Percentiles rank a stretch among this genome's conserved stretches.
Evolutionary conservation across 2,888 invertebrate genomes (phyloP).

Genomic region (Imbricaverruca yamaguchii): DNA sequence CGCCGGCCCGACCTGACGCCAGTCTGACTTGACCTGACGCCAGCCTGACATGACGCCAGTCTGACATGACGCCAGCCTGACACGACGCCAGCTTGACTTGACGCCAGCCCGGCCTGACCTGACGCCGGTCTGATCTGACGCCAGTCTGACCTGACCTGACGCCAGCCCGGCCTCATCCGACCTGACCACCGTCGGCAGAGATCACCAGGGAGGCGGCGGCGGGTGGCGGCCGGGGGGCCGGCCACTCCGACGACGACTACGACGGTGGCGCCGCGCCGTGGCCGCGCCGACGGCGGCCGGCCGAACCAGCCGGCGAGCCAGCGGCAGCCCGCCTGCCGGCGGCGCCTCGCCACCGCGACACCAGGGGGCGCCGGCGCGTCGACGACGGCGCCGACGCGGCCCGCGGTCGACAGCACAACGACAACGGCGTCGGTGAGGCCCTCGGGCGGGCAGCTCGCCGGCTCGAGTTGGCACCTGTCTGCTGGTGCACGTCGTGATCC

Average conservation of each 20-base stretch:
- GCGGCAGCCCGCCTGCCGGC: constrained; percentile 4
- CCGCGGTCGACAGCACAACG: constrained; percentile 47
- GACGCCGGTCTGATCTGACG: too few relatives aligned
- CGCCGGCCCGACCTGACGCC: too few relatives aligned
- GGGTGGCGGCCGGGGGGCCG: not conserved
- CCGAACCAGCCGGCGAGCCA: not conserved
- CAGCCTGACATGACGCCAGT: too few relatives aligned
- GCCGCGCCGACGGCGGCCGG: not conserved
- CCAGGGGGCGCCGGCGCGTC: constrained; percentile 35
- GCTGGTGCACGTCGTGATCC: too few relatives aligned
- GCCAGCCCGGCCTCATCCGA: not conserved
- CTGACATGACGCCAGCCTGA: too few relatives aligned
- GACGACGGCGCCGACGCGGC: constrained; percentile 47
- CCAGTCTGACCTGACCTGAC: too few relatives aligned
- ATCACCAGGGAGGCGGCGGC: not conserved
- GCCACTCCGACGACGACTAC: not conserved
- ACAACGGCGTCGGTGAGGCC: constrained; percentile 73
- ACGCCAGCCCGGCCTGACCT: too few relatives aligned
- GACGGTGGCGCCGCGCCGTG: constrained; percentile 4
- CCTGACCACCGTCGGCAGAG: not conserved
- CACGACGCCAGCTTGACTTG: too few relatives aligned
- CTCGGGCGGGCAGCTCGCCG: constrained; percentile 38
- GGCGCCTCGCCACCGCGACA: constrained; percentile 20
- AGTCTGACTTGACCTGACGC: too few relatives aligned
- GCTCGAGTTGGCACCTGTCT: constrained; percentile 22